phyloP scores from a whole-genome alignment of 2,113 vertebrate species.

The Muscicapa adusta region DNA sequence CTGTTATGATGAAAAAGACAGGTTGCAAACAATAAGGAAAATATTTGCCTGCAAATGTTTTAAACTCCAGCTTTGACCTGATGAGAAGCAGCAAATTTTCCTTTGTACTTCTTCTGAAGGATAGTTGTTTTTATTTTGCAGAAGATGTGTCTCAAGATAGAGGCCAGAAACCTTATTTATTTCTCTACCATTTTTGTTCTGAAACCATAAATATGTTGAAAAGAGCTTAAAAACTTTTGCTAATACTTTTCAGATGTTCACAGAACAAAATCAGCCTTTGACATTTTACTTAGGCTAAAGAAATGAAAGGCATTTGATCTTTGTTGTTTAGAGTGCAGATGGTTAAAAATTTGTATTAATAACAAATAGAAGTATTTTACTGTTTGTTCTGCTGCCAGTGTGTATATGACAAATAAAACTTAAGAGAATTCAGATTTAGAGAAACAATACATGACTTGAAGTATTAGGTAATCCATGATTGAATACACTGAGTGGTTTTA shows the following conservation, averaged over 20 bases:
- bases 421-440: background rate
- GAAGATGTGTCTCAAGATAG: background rate
- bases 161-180: background rate
- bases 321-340: background rate
- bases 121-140: background rate
- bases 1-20: background rate
- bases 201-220: background rate
- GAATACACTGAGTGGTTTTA: background rate
- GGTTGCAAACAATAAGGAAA: background rate
- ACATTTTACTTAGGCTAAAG: slow-evolving; percentile 23
- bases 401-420: background rate
- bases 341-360: slow-evolving; percentile 34
- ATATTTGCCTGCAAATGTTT: background rate
- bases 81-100: background rate
- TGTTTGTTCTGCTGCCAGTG: background rate
- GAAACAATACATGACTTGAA: background rate
- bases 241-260: background rate
- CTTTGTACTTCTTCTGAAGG: background rate
- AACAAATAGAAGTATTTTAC: background rate
- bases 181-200: background rate
- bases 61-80: background rate
- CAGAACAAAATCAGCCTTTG: slow-evolving; percentile 43
- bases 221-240: background rate
- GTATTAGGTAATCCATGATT: background rate
- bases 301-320: background rate